Base-by-base conservation (phyloP, 2,888 invertebrate species). In the Fragum fragum region DNA sequence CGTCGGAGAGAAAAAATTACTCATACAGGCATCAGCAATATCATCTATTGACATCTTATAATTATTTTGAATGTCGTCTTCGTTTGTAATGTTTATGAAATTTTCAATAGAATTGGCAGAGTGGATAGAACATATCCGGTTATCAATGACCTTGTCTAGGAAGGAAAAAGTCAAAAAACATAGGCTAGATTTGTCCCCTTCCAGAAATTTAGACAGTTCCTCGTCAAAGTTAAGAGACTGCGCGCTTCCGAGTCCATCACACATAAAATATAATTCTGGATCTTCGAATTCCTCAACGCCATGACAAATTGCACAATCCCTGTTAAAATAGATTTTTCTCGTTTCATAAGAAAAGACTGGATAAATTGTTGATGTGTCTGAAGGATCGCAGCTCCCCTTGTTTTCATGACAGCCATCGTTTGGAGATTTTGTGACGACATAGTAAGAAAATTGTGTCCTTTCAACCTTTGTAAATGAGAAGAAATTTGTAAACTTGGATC, bases 281-380 rank as follows among this genome's bases (percentile, higher is more conserved):
- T 29, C 61, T 18, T n/a, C 16, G 7, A 32, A 5, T 3, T 61
- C 32, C 1, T 16, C 3, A 61, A 32, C 61, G 1, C 61, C 61
- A 32, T 61, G 61, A n/a, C 61, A 61, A 18, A 32, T 18, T 0
- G 61, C 61, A n/a, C 61, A 61, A 16, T 61, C 32, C n/a, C 32
- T 28, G 32, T 61, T 61, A n/a, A 61, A 32, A 32, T 61, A 61
- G n/a, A 61, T 28, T 32, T 32, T 29, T 6, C n/a, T 61, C 2
- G 14, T 61, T 32, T 29, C 18, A 11, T n/a, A 14, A 7, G 61
- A 61, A 32, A n/a, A 61, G 11, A 61, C 61, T 7, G 61, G 61
- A 47, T 47, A 14, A 3, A 47, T 47, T 1, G 14, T n/a, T 3
- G 47, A 18, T 18, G 47, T 47, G 14, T 47, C n/a, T 14, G n/a